Percentiles rank a stretch among this genome's conserved stretches.
Evolutionary conservation across 2,888 invertebrate species (phyloP).

Genomic region (Mermis nigrescens): DNA sequence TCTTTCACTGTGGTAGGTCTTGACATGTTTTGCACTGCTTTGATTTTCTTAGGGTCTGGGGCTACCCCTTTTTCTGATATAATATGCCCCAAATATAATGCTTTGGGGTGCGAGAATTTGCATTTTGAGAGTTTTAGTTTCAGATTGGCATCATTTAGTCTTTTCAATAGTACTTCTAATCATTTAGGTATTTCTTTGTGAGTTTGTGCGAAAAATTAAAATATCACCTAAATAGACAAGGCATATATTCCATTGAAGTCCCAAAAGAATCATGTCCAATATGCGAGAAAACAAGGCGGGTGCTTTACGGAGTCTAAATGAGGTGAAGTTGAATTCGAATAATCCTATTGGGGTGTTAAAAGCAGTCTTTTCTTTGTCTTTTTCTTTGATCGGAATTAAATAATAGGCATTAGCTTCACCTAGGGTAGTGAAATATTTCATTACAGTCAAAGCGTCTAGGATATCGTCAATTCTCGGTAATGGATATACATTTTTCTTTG

Average conservation of each 20-base stretch:
- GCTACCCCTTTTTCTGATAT: neutral
- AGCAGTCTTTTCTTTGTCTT: neutral
- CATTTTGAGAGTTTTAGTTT: too few species aligned
- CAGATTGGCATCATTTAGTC: too few species aligned
- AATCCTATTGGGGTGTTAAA: neutral
- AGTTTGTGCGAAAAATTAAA: too few species aligned
- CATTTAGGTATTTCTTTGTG: neutral
- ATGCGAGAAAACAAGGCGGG: neutral
- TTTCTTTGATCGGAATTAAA: neutral
- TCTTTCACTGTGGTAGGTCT: constrained; percentile 10
- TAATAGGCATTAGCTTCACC: neutral
- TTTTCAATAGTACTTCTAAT: neutral
- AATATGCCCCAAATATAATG: neutral
- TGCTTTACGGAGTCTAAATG: neutral
- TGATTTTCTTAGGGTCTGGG: too few species aligned
- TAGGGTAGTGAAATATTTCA: neutral
- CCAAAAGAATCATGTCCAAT: neutral
- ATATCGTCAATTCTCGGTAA: too few species aligned
- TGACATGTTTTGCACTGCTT: neutral
- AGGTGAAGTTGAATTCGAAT: neutral
- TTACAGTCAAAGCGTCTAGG: neutral
- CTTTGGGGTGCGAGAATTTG: neutral
- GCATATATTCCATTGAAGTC: too few species aligned
- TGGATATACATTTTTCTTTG: too few species aligned
- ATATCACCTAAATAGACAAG: too few species aligned